A percentile compares a stretch with the other conserved stretches of the same genome.
Conservation (phyloP, 2,797 vertebrate genomes). For the Mus caroli region DNA sequence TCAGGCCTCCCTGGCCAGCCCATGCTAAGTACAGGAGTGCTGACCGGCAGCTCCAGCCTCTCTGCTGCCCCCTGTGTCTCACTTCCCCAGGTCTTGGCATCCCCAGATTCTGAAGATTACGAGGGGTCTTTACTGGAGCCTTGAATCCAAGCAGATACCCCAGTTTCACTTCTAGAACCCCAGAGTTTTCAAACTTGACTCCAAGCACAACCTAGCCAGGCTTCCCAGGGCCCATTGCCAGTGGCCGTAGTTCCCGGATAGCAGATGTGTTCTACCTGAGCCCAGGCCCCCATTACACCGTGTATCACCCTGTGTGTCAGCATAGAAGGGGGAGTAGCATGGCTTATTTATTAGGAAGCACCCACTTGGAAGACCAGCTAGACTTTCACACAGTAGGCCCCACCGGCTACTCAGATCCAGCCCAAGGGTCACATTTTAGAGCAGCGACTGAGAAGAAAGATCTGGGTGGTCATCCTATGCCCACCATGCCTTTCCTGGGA, state of each 20-base stretch:
- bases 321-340: not conserved
- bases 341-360: not conserved
- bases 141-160: not conserved
- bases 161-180: not conserved
- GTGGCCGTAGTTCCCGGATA: too few species aligned
- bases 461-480: not conserved
- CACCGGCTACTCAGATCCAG: not conserved
- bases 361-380: not conserved
- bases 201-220: not conserved
- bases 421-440: not conserved
- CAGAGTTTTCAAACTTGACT: not conserved
- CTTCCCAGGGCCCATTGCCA: not conserved
- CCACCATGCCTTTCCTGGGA: too few species aligned
- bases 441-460: not conserved
- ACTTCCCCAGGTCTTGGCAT: not conserved
- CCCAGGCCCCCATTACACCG: too few species aligned
- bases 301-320: not conserved
- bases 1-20: not conserved
- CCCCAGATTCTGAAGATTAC: not conserved
- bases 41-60: not conserved
- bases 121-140: not conserved
- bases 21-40: not conserved
- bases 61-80: not conserved
- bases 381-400: not conserved
- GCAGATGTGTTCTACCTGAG: rapidly evolving